Conservation (phyloP, 2,888 invertebrate genomes). For the Tachystola acroxantha region DNA sequence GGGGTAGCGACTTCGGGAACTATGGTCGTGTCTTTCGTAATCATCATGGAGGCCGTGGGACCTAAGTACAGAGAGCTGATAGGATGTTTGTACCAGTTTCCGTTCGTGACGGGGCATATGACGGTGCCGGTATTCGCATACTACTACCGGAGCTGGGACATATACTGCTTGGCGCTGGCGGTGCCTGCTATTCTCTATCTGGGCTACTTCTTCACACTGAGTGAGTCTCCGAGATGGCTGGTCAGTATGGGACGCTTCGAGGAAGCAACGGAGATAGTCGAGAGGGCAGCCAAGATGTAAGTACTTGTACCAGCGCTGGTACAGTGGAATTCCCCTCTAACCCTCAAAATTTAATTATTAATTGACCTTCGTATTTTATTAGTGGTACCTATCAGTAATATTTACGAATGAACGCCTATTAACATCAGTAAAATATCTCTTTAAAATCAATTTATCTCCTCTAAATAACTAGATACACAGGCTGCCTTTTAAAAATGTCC, state of each 20-base stretch:
- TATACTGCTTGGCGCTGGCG: constrained; percentile 80
- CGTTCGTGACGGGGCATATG: constrained; percentile 83
- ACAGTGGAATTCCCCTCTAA: no score
- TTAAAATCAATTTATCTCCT: no score
- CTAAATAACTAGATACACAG: no score
- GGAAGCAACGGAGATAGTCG: constrained; percentile 81
- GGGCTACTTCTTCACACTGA: constrained; percentile 83
- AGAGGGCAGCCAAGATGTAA: constrained; percentile 79
- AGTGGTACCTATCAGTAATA: no score
- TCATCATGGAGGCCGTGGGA: constrained; percentile 82
- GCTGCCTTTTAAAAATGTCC: no score
- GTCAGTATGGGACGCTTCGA: constrained; percentile 83
- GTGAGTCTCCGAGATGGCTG: constrained; percentile 90
- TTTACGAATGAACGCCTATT: no score
- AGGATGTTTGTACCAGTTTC: constrained; percentile 82
- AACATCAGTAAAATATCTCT: no score
- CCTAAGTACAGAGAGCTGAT: constrained; percentile 68
- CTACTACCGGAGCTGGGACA: constrained; percentile 81
- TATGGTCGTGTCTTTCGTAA: constrained; percentile 87
- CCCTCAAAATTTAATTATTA: no score
- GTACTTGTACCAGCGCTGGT: constrained; percentile 23
- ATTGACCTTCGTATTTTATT: no score
- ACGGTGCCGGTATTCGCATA: constrained; percentile 81
- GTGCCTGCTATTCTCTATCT: constrained; percentile 79
- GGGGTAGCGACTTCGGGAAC: constrained; percentile 89